Evolutionary conservation across 2,888 invertebrate species (phyloP), one percentile per base, ranked within the genome.

Genomic region (Serrognathus titanus): DNA sequence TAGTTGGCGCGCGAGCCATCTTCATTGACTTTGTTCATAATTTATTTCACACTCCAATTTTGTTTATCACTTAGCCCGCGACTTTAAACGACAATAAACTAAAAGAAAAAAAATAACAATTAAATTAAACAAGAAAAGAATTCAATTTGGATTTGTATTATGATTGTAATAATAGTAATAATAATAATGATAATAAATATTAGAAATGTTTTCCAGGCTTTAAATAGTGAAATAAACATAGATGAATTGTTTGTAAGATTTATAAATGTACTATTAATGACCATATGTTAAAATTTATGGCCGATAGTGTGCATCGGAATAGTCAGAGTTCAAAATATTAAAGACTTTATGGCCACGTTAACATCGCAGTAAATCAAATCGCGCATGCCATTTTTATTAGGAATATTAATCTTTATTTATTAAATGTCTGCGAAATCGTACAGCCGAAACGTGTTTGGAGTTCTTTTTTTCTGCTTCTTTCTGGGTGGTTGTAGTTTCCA

Each of bases 331-430:
- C 48, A 53, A 53, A 52, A 59, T 59, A 62, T 61, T 61, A 61
- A 61, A 62, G 53, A 53, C 58, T 64, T 63, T 64, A 64, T 57
- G 54, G 53, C 56, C 58, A 55, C 59, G 62, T 59, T 66, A 66
- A 66, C 64, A 65, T 64, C 64, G 57, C 65, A 49, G 62, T 67
- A 67, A 67, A 67, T 67, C 67, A 67, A 62, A 55, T 51, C 53
- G 56, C 64, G 63, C 62, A 65, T 63, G 64, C 41, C 58, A 63
- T 62, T 66, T 67, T 67, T 66, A 67, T 61, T 63, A 59, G 60
- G 61, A 62, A 57, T 64, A 67, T 67, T 58, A 67, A 67, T 67
- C 65, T 64, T 65, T 52, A 60, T 66, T 65, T 63, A 66, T 62
- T 53, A 46, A 31, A 50, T 43, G 20, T 43, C 20, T 16, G 13